Percentiles rank a stretch among this genome's conserved stretches.
These are phyloP conservation scores for Drosophila persimilis DNA, from an alignment of 1,140 invertebrate species.

Conservation along the genomic window DNA sequence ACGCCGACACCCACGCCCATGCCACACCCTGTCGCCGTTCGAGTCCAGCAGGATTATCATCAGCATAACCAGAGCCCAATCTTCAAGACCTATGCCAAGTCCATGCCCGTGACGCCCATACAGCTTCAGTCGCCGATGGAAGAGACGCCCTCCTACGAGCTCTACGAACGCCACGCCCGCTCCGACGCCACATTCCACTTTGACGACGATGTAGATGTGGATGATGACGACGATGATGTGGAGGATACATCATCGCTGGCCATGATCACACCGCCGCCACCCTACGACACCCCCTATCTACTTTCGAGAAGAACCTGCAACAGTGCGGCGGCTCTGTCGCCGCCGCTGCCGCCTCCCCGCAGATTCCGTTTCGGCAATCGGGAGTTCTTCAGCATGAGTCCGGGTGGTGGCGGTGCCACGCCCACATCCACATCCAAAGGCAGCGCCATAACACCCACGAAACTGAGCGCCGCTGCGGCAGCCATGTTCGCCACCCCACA, in stretches of 20 bases:
- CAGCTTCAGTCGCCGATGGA: constrained; percentile 73
- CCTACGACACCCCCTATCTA: constrained; percentile 71
- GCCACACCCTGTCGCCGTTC: constrained; percentile 4
- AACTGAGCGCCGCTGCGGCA: constrained; percentile 72
- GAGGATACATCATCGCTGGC: constrained; percentile 75
- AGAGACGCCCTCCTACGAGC: constrained; percentile 61
- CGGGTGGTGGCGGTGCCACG: constrained; percentile 43
- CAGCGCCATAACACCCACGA: constrained; percentile 77
- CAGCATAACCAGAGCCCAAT: constrained; percentile 23
- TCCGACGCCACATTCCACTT: constrained; percentile 48
- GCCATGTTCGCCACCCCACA: constrained; percentile 74
- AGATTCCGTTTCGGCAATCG: constrained; percentile 76
- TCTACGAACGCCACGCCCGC: constrained; percentile 58
- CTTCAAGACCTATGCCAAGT: constrained; percentile 62
- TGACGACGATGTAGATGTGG: constrained; percentile 24
- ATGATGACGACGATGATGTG: constrained; percentile 43
- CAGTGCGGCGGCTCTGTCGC: constrained; percentile 7
- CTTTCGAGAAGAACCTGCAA: neutral
- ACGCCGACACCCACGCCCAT: constrained; percentile 9
- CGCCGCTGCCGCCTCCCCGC: constrained; percentile 63
- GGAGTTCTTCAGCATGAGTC: constrained; percentile 77
- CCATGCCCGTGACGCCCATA: constrained; percentile 78
- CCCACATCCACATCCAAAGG: constrained; percentile 54
- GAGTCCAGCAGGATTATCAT: constrained; percentile 7
- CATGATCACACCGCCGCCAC: constrained; percentile 80